Evolutionary conservation across 2,888 invertebrate species (phyloP).

Genomic region (Acanthosepion pharaonis): DNA sequence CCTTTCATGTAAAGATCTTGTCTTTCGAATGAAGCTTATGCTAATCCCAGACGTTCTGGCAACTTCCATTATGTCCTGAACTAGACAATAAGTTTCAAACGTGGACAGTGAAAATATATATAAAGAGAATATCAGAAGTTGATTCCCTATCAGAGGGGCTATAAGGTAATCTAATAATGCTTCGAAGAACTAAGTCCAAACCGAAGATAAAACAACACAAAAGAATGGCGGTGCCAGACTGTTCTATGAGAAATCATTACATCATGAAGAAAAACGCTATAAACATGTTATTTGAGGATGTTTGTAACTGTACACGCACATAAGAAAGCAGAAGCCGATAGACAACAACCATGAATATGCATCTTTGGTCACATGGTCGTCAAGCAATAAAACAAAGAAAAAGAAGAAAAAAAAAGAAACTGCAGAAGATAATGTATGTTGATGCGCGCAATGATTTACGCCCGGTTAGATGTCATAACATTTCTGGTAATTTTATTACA

Average conservation of each 20-base stretch:
- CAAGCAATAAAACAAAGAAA: not conserved
- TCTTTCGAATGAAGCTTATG: not conserved
- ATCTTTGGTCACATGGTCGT: too few species aligned
- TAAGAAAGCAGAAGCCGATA: not conserved
- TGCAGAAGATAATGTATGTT: not conserved
- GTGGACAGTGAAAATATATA: not conserved
- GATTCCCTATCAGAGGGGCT: not conserved
- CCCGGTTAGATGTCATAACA: not conserved
- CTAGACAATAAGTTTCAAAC: not conserved
- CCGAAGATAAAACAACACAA: not conserved
- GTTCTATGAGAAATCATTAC: not conserved
- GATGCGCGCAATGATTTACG: not conserved
- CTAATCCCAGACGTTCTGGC: not conserved
- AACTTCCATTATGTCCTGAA: not conserved
- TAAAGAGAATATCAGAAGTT: not conserved
- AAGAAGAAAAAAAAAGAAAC: not conserved
- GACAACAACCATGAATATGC: not conserved
- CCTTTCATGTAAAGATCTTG: slow-evolving; percentile 16
- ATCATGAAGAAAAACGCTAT: not conserved
- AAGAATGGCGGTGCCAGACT: not conserved
- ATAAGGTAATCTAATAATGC: slow-evolving; percentile 33
- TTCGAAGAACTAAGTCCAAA: not conserved
- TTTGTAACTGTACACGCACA: not conserved
- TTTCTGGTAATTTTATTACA: not conserved
- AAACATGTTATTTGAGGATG: not conserved